phyloP scores from a whole-genome alignment of 2,888 invertebrate genomes.

The Cremastinae sp. region DNA sequence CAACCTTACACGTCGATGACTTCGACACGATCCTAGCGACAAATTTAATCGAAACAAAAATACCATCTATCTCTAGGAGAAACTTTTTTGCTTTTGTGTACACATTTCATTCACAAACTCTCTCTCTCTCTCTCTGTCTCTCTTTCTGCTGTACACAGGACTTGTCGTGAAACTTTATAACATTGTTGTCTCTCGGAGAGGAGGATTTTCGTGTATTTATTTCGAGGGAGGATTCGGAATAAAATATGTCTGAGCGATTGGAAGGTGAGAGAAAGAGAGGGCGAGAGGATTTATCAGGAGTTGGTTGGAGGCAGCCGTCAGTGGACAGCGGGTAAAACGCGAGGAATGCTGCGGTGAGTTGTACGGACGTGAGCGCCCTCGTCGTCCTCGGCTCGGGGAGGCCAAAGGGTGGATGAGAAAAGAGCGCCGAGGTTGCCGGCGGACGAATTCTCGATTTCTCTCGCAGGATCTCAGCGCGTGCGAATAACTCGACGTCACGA shows the following conservation, averaged over 20 bases:
- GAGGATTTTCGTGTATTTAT: not conserved
- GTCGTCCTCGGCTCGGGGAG: conserved; percentile 48
- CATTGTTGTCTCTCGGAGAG: too few species aligned
- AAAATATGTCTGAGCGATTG: conserved; percentile 25
- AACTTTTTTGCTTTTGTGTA: too few species aligned
- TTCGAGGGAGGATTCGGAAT: conserved; percentile 26
- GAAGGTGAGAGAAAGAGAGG: conserved; percentile 41
- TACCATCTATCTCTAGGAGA: too few species aligned
- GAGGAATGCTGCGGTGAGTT: conserved; percentile 68
- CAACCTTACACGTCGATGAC: conserved; percentile 63
- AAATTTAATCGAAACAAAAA: too few species aligned
- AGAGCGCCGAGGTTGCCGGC: conserved; percentile 44
- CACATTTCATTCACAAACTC: too few species aligned
- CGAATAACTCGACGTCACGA: conserved; percentile 75
- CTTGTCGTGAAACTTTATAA: too few species aligned
- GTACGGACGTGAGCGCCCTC: conserved; percentile 46
- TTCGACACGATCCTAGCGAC: not conserved
- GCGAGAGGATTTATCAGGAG: conserved; percentile 68
- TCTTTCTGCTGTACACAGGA: too few species aligned
- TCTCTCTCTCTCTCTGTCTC: too few species aligned
- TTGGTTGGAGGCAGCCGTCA: conserved; percentile 63
- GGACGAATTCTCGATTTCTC: conserved; percentile 69
- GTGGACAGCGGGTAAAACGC: conserved; percentile 72
- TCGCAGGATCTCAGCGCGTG: conserved; percentile 63
- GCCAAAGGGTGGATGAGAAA: conserved; percentile 53